A percentile compares a stretch with the other conserved stretches of the same genome.
Evolutionary conservation across 2,888 invertebrate species (phyloP).

Genomic region (Thereva nobilitata): DNA sequence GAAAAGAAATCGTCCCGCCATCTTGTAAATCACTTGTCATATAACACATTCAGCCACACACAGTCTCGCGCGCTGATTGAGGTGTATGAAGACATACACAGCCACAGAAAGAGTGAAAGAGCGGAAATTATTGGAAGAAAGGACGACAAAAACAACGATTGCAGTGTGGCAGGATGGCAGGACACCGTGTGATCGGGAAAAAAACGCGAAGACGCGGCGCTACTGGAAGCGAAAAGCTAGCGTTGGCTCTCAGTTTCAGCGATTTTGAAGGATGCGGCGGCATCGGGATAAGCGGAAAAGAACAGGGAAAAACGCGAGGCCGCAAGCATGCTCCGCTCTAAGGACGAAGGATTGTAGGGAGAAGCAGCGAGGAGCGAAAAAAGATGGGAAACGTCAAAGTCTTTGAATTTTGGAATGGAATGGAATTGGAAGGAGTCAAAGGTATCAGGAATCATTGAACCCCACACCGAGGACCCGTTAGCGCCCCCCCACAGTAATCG

Average conservation of each 20-base stretch:
- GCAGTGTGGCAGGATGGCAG: neutral
- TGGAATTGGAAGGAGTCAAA: neutral
- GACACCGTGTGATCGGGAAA: no score
- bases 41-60: constrained; percentile 15
- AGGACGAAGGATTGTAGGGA: constrained; percentile 5
- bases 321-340: constrained; percentile 5
- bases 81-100: constrained; percentile 25
- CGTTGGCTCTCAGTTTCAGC: no score
- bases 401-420: neutral
- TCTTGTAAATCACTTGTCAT: constrained; percentile 41
- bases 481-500: no score
- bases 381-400: constrained; percentile 21
- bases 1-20: constrained; percentile 37
- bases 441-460: constrained; percentile 12
- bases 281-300: neutral
- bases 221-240: no score
- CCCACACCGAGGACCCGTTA: neutral
- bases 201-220: no score
- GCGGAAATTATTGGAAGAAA: constrained; percentile 18
- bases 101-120: constrained; percentile 8
- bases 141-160: constrained; percentile 10
- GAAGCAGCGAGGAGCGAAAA: constrained; percentile 1
- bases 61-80: constrained; percentile 24
- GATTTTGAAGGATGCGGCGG: no score
- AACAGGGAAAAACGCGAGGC: constrained; percentile 3